Conservation (phyloP, 1,140 invertebrate species). For the Meteorus sp. region DNA sequence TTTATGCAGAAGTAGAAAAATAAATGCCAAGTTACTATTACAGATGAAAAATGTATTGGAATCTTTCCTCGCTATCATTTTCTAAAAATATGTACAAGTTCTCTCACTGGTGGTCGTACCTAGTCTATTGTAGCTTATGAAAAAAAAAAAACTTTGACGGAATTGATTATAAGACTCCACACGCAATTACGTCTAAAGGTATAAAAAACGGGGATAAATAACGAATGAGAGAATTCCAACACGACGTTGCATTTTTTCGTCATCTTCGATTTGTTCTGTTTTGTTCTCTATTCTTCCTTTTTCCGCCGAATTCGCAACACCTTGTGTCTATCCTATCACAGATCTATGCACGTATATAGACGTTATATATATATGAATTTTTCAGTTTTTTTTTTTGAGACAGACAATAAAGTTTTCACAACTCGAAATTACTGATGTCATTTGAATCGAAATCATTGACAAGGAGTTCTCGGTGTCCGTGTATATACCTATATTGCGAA, state of each 20-base stretch:
- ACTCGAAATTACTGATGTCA: slow-evolving; percentile 54
- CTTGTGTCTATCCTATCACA: slow-evolving; percentile 40
- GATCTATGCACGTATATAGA: slow-evolving; percentile 29
- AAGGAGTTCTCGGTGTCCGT: slow-evolving; percentile 53
- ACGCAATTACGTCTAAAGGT: background rate
- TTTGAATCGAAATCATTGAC: slow-evolving; percentile 55
- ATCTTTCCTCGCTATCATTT: background rate
- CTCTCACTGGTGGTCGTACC: no score
- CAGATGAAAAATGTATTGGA: slow-evolving; percentile 6
- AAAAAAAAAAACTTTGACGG: no score
- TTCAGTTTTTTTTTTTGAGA: background rate
- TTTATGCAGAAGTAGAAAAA: background rate
- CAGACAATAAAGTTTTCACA: slow-evolving; percentile 38
- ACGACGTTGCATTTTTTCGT: background rate
- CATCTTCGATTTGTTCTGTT: background rate
- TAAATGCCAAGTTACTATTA: slow-evolving; percentile 5
- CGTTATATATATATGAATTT: background rate
- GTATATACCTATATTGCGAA: slow-evolving; percentile 46
- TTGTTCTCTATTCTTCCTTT: background rate
- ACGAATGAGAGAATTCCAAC: no score
- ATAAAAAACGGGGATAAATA: no score
- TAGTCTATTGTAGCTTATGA: no score
- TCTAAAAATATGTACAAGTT: slow-evolving; percentile 9
- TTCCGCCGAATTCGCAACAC: slow-evolving; percentile 16
- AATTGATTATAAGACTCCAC: background rate